A percentile compares a stretch with the other conserved stretches of the same genome.
These are phyloP conservation scores for Gandaritis pyraliata DNA, from an alignment of 2,888 invertebrate species.

Conservation along the genomic window DNA sequence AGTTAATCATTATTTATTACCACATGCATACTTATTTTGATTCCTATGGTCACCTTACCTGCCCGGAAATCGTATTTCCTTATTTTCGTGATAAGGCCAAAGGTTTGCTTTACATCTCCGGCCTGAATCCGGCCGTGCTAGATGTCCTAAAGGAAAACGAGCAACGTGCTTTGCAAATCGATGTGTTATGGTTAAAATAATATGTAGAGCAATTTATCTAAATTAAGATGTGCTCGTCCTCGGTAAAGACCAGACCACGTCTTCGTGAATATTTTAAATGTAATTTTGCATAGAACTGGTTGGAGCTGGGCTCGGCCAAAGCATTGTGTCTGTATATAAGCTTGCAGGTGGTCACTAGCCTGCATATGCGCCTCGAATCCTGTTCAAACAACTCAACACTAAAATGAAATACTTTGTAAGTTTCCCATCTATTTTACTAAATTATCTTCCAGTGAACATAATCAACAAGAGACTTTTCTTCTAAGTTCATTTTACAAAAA, in stretches of 20 bases:
- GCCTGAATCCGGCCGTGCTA: not conserved
- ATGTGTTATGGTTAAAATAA: not conserved
- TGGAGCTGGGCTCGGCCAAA: not conserved
- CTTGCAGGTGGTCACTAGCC: slow-evolving; percentile 39
- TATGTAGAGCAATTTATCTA: slow-evolving; percentile 14
- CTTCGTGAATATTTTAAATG: slow-evolving; percentile 13
- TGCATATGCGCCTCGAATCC: slow-evolving; percentile 45
- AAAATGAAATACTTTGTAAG: slow-evolving; percentile 68
- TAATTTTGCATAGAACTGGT: slow-evolving; percentile 24
- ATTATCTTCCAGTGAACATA: not conserved
- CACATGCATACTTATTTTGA: not conserved
- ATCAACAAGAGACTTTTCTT: not conserved
- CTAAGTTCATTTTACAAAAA: too few relatives aligned
- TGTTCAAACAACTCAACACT: slow-evolving; percentile 34
- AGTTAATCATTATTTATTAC: not conserved
- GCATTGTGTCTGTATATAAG: slow-evolving; percentile 54
- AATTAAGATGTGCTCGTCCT: slow-evolving; percentile 15
- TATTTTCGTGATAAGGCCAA: slow-evolving; percentile 2
- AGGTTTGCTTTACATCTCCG: slow-evolving; percentile 13
- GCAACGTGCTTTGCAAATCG: slow-evolving; percentile 6
- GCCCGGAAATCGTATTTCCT: slow-evolving; percentile 16
- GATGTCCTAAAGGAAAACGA: not conserved
- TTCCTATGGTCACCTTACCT: not conserved
- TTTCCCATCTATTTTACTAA: slow-evolving; percentile 30
- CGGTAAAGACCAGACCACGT: slow-evolving; percentile 2